Evolutionary conservation across 2,113 vertebrate genomes (phyloP), one percentile per base, ranked within the genome.

Genomic region (Eublepharis macularius): DNA sequence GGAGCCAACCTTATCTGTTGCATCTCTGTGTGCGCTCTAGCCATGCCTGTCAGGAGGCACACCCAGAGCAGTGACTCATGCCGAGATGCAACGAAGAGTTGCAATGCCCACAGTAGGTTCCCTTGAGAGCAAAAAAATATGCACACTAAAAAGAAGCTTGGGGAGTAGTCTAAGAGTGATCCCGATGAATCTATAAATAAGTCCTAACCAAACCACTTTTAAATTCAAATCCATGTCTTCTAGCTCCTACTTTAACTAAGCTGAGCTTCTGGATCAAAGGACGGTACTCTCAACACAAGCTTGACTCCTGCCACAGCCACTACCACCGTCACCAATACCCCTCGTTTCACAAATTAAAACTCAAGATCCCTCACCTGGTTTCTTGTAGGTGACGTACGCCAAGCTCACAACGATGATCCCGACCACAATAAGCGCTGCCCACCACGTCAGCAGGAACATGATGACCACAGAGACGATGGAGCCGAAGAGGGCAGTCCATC

Each of bases 401-500:
- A 96, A 89, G 41, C 97, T 94, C 79, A 97, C 91, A 54, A 97
- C 45, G 85, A 96, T 94, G 41, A 97, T 86, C 17, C 89, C 82
- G 14, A 96, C 91, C 19, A 95, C 95, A 78, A 86, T 72, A n/a
- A 97, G 93, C 39, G 95, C 96, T 0, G 95, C 94, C 96, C 94
- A 95, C 96, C 96, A 97, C 12, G 92, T 96, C 9, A 98, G 94
- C 73, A 97, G 84, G 90, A 97, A 97, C 96, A 96, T 96, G 82
- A 97, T 94, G 45, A 96, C 90, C 24, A 97, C 90, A 2, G 93
- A 96, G 76, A 96, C 78, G n/a, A 96, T 82, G 1, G 95, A 94
- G 0, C 95, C 96, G 60, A 97, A 95, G 80, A 97, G 85, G 51
- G 96, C 94, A 0, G 93, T 94, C 96, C 96, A 97, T 81, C 90